Evolutionary conservation across 1,140 invertebrate species (phyloP), one percentile per base, ranked within the genome.

Genomic region (Asobara japonica): DNA sequence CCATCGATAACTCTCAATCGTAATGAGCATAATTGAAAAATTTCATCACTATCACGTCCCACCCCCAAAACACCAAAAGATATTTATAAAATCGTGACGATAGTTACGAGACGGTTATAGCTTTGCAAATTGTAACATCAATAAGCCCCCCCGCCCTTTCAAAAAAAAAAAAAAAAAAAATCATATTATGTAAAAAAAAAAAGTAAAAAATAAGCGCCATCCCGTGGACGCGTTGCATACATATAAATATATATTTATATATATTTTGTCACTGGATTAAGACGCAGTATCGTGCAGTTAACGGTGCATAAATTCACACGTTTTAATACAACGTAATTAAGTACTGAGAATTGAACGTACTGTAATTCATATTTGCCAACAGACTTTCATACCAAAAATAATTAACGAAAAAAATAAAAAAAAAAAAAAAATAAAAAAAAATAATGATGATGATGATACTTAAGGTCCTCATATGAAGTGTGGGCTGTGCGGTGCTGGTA

Each of bases 261-360:
- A 77, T 82, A 81, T 82, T 82, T 82, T 81, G 79, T 82, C 81
- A 81, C 76, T 75, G 69, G 78, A 76, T 70, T 78, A 77, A 79
- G 76, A n/a, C 75, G 65, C 73, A 75, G 75, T 76, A 68, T 77
- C 65, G 72, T 76, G 74, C 71, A 78, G 68, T 48, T 27, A 76
- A 74, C 72, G 68, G 69, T 76, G 76, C 74, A 72, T 70, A 74
- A 30, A 38, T 65, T 65, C 30, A 36, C 27, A 65, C 51, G 20
- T 56, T 56, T 27, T 18, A 25, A 8, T 45, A 45, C 3, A n/a
- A 27, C 20, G 51, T 31, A 13, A 62, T 62, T 62, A 6, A 62
- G 25, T 31, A 31, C 60, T 16, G 29, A 62, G 16, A 62, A 30
- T 62, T 62, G 29, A 30, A 31, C 29, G n/a, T 60, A 60, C 20